These are phyloP conservation scores for Nothobranchius furzeri DNA, from an alignment of 2,113 vertebrate genomes.

Conservation along the genomic window DNA sequence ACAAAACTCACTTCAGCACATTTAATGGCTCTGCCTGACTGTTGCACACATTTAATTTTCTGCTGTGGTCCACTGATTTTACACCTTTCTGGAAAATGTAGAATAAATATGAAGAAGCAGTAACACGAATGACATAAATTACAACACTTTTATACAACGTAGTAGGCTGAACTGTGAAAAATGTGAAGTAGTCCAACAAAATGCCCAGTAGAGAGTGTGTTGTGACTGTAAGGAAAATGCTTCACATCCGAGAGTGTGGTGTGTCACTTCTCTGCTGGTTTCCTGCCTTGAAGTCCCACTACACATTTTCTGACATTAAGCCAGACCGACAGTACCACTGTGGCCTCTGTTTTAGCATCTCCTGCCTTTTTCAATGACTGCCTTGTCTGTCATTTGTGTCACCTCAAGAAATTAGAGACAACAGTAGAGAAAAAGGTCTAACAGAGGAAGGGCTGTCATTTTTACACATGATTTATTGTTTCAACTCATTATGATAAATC, in stretches of 20 bases:
- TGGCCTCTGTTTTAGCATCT: slow-evolving; percentile 14
- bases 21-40: slow-evolving; percentile 26
- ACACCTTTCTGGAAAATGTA: slow-evolving; percentile 6
- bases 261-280: slow-evolving; percentile 44
- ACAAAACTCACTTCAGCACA: slow-evolving; percentile 20
- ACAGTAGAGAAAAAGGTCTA: not conserved
- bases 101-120: not conserved
- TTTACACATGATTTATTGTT: not conserved
- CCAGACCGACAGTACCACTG: slow-evolving; percentile 50
- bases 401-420: not conserved
- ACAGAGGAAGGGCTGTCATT: not conserved
- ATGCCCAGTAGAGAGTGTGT: slow-evolving; percentile 23
- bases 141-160: too few species aligned
- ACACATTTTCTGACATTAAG: slow-evolving; percentile 36
- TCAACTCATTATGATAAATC: too few species aligned
- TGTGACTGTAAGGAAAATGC: slow-evolving; percentile 44
- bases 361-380: slow-evolving; percentile 20
- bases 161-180: too few species aligned
- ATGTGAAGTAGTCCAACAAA: not conserved
- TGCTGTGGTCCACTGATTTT: slow-evolving; percentile 12
- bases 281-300: slow-evolving; percentile 38
- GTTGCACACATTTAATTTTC: slow-evolving; percentile 15
- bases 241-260: slow-evolving; percentile 29
- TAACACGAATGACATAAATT: not conserved
- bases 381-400: not conserved